Evolutionary conservation across 2,797 vertebrate species (phyloP).

Genomic region (Euthynnus affinis): DNA sequence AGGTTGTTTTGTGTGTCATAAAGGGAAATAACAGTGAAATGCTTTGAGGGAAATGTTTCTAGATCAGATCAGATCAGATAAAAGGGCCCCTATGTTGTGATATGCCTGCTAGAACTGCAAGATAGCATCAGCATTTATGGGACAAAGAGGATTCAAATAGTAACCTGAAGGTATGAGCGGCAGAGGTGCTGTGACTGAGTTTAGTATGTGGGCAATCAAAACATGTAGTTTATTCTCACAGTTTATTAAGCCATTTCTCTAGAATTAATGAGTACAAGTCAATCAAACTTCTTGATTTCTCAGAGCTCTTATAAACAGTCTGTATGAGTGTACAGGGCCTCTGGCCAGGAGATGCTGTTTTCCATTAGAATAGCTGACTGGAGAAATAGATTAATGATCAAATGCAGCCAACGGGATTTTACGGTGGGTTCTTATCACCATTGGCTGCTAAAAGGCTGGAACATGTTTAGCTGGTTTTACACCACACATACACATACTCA

Average conservation of each 20-base stretch:
- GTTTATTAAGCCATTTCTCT: neutral
- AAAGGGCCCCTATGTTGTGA: conserved; percentile 11
- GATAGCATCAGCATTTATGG: conserved; percentile 51
- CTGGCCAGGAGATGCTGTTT: conserved; percentile 34
- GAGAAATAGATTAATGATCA: conserved; percentile 39
- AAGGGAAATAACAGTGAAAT: conserved; percentile 13
- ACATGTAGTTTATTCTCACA: neutral
- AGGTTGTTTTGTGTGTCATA: conserved; percentile 17
- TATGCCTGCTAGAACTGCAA: conserved; percentile 23
- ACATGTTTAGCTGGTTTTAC: conserved; percentile 49
- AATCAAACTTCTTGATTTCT: conserved; percentile 56
- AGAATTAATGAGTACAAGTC: conserved; percentile 34
- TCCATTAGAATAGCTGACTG: conserved; percentile 43
- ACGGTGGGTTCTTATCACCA: conserved; percentile 55
- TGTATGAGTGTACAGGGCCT: conserved; percentile 48
- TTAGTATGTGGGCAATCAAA: neutral
- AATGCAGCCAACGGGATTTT: conserved; percentile 22
- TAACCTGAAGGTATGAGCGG: conserved; percentile 16
- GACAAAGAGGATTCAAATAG: conserved; percentile 35
- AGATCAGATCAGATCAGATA: conserved; percentile 58
- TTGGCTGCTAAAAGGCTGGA: conserved; percentile 9
- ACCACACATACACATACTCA: conserved; percentile 17
- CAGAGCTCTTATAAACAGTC: conserved; percentile 37
- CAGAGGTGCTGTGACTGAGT: neutral
- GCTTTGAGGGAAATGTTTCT: conserved; percentile 38